These are phyloP conservation scores for Vicugna pacos DNA, from an alignment of 2,113 vertebrate genomes.

Conservation along the genomic window DNA sequence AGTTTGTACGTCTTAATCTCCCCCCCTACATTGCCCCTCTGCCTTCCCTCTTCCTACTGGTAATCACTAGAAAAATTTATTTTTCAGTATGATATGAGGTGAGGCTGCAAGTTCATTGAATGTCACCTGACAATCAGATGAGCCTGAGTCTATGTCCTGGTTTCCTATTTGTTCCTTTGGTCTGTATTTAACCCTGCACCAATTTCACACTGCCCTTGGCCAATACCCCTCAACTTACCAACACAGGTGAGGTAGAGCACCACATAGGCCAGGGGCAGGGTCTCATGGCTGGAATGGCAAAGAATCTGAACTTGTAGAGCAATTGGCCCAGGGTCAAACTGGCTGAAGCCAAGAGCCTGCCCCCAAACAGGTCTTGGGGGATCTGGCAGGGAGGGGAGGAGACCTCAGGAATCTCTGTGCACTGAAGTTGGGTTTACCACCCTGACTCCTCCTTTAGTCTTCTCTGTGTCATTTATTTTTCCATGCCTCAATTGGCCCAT, in stretches of 20 bases:
- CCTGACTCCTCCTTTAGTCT: no score
- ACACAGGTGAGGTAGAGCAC: conserved; percentile 92
- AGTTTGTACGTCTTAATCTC: no score
- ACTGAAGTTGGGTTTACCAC: no score
- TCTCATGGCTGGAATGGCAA: conserved; percentile 85
- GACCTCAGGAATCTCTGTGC: no score
- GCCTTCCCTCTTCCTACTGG: no score
- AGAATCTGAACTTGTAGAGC: conserved; percentile 88
- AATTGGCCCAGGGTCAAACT: rapidly evolving
- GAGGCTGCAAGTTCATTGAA: not conserved
- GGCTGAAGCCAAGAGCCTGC: not conserved
- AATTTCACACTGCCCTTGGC: not conserved
- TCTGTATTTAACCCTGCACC: not conserved
- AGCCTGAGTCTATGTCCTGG: not conserved
- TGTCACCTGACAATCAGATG: not conserved
- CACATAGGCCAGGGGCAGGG: conserved; percentile 84
- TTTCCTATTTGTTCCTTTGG: not conserved
- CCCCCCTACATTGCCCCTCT: no score
- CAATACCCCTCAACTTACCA: conserved; percentile 86
- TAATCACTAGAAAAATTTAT: no score
- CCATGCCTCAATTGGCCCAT: no score
- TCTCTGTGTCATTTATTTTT: no score
- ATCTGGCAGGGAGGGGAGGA: no score
- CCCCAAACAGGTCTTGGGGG: not conserved
- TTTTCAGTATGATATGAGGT: not conserved